A percentile compares a stretch with the other conserved stretches of the same genome.
Evolutionary conservation across 2,797 vertebrate species (phyloP).

Genomic region (Hippopotamyrus pictus): DNA sequence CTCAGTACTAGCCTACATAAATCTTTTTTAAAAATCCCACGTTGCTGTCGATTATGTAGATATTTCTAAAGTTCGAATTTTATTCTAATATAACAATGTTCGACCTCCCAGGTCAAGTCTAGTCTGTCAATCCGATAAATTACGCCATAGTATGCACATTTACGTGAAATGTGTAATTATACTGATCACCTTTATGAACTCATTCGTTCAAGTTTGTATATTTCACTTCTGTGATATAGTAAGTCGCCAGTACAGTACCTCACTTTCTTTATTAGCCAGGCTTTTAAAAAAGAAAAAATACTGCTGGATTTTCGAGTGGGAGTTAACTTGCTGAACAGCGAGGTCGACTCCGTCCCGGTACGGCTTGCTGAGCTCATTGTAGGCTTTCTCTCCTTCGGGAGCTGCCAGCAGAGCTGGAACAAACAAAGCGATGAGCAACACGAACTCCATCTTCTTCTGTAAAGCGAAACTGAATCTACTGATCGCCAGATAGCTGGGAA

Average conservation of each 20-base stretch:
- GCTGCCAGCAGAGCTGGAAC: slow-evolving; percentile 37
- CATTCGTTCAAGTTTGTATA: neutral
- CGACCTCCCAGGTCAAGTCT: neutral
- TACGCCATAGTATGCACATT: neutral
- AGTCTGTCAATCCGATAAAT: neutral
- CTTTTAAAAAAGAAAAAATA: slow-evolving; percentile 55
- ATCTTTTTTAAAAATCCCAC: neutral
- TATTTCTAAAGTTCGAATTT: neutral
- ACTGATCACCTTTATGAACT: neutral
- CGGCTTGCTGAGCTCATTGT: slow-evolving; percentile 32
- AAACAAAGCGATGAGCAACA: slow-evolving; percentile 43
- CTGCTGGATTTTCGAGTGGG: slow-evolving; percentile 32
- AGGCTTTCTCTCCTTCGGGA: slow-evolving; percentile 38
- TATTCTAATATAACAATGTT: neutral
- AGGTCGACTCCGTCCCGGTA: slow-evolving; percentile 56
- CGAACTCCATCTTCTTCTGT: slow-evolving; percentile 50
- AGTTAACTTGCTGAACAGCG: slow-evolving; percentile 41
- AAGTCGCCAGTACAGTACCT: slow-evolving; percentile 43
- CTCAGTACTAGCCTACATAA: neutral
- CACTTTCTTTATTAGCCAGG: slow-evolving; percentile 36
- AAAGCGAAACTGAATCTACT: slow-evolving; percentile 16
- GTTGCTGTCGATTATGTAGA: neutral
- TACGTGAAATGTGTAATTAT: neutral
- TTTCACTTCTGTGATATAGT: neutral
- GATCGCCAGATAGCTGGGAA: neutral